These are phyloP conservation scores for Columba janthina DNA, from an alignment of 2,113 vertebrate genomes.

Conservation along the genomic window DNA sequence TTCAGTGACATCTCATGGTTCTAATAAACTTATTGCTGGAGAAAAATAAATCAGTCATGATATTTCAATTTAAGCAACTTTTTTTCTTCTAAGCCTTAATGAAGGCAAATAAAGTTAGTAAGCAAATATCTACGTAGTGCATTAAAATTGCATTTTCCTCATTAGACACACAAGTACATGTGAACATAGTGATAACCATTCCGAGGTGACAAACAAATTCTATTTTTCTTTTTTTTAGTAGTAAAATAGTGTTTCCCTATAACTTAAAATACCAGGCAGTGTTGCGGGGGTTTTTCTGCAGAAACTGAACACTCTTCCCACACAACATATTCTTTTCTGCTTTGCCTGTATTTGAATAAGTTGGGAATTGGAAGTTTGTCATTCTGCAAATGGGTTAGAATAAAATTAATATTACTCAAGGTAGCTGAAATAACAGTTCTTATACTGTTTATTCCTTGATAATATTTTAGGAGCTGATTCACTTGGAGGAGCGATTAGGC, in stretches of 20 bases:
- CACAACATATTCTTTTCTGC: background rate
- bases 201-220: background rate
- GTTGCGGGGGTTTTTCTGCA: background rate
- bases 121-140: background rate
- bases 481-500: constrained; percentile 96
- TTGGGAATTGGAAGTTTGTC: background rate
- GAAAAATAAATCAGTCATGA: constrained; percentile 22
- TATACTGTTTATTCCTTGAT: constrained; percentile 46
- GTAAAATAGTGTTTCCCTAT: background rate
- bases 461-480: constrained; percentile 90
- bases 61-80: background rate
- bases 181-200: background rate
- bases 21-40: constrained; percentile 26
- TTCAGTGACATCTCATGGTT: constrained; percentile 39
- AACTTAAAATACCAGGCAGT: background rate
- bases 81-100: background rate
- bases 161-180: background rate
- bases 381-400: background rate
- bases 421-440: background rate
- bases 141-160: constrained; percentile 28
- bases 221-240: background rate
- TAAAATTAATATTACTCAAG: background rate
- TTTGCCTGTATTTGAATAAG: background rate
- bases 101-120: background rate
- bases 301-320: background rate